A percentile compares a stretch with the other conserved stretches of the same genome.
Evolutionary conservation across 2,888 invertebrate genomes (phyloP).

Genomic region (Drosophila paucipuncta): DNA sequence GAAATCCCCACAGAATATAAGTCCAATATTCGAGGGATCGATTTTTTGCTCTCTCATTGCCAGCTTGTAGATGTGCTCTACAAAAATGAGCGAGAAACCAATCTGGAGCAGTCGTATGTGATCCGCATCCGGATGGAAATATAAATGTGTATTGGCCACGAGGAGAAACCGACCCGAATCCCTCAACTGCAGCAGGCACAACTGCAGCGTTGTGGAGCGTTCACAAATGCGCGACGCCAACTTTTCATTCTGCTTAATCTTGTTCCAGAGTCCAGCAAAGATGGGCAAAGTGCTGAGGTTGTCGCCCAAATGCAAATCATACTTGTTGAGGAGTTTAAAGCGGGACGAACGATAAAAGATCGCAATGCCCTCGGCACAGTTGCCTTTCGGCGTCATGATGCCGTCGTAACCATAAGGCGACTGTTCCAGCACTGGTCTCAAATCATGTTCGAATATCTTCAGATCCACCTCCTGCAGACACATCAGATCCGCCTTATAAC

Average conservation of each 20-base stretch:
- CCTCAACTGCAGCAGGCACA: constrained; percentile 87
- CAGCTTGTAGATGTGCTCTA: constrained; percentile 87
- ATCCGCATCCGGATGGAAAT: constrained; percentile 96
- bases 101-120: constrained; percentile 95
- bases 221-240: constrained; percentile 87
- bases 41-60: constrained; percentile 62
- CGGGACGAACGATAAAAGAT: constrained; percentile 90
- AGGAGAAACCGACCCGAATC: constrained; percentile 88
- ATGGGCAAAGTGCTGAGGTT: constrained; percentile 86
- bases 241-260: constrained; percentile 87
- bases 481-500: constrained; percentile 95
- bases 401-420: constrained; percentile 87
- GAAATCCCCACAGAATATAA: constrained; percentile 96
- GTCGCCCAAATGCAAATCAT: constrained; percentile 88
- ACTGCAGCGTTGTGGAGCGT: constrained; percentile 88
- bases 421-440: constrained; percentile 87
- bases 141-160: constrained; percentile 95
- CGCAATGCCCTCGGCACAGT: constrained; percentile 92
- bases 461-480: constrained; percentile 97
- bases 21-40: constrained; percentile 86
- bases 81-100: constrained; percentile 89
- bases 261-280: constrained; percentile 88
- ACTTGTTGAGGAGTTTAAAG: constrained; percentile 88
- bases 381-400: constrained; percentile 90
- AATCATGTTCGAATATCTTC: constrained; percentile 90